Percentiles rank a stretch among this genome's conserved stretches.
These are phyloP conservation scores for Phymorhynchus buccinoides DNA, from an alignment of 1,140 invertebrate genomes.

Conservation along the genomic window DNA sequence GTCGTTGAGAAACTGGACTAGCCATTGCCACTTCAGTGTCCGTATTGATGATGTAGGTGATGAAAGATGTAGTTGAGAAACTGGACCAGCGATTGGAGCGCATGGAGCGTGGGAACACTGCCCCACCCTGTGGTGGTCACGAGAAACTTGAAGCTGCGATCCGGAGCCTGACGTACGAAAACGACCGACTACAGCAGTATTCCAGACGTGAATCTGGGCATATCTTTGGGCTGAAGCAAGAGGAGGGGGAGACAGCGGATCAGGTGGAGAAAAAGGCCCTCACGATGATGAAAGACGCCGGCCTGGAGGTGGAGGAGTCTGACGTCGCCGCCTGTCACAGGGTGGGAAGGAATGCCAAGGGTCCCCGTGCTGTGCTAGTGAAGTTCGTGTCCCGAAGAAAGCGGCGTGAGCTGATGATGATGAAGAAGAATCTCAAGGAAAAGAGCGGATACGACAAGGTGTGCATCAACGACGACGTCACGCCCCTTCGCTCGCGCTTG, in stretches of 20 bases:
- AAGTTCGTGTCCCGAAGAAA: neutral
- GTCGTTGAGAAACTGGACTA: neutral
- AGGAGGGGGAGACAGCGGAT: neutral
- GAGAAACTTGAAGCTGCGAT: neutral
- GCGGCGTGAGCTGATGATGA: neutral
- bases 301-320: neutral
- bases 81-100: neutral
- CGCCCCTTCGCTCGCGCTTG: neutral
- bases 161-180: neutral
- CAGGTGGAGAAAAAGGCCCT: neutral
- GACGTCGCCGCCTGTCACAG: neutral
- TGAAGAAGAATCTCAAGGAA: neutral
- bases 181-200: conserved; percentile 2
- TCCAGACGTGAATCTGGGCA: neutral
- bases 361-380: neutral
- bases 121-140: neutral
- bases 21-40: neutral
- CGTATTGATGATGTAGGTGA: neutral
- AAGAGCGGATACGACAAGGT: neutral
- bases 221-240: neutral
- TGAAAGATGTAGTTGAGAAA: neutral
- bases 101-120: neutral
- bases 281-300: neutral
- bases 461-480: neutral
- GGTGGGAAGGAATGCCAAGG: neutral